Evolutionary conservation across 2,797 vertebrate genomes (phyloP).

Genomic region (Enteromius trimaculatus): DNA sequence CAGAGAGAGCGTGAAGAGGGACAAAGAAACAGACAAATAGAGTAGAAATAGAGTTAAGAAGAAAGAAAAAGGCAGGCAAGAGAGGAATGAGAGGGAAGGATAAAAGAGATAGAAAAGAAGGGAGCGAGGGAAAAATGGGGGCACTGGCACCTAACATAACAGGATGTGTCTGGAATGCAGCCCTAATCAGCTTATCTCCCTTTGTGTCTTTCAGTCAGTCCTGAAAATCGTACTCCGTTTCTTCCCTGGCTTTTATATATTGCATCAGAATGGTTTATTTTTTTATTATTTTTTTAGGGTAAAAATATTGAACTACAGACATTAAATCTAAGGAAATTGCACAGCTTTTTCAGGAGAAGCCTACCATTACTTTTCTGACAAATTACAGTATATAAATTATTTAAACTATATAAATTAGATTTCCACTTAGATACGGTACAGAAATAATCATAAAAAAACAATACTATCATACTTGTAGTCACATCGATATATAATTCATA

Average conservation of each 20-base stretch:
- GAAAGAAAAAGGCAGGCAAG: background rate
- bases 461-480: too few relatives aligned
- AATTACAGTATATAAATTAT: background rate
- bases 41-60: constrained; percentile 49
- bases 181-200: constrained; percentile 75
- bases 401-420: background rate
- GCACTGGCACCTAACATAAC: constrained; percentile 63
- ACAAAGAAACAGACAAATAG: constrained; percentile 21
- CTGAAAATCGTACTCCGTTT: constrained; percentile 10
- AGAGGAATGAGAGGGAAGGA: constrained; percentile 6
- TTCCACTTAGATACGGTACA: background rate
- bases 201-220: constrained; percentile 49
- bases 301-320: background rate
- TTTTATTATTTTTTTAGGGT: background rate
- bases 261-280: constrained; percentile 24
- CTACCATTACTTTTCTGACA: background rate
- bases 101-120: constrained; percentile 49
- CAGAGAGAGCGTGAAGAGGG: constrained; percentile 21
- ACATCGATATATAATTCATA: too few relatives aligned
- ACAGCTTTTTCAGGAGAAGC: background rate
- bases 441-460: background rate
- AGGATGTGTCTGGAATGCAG: constrained; percentile 68
- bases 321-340: background rate
- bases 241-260: constrained; percentile 33
- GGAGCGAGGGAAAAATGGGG: constrained; percentile 48